Evolutionary conservation across 2,113 vertebrate genomes (phyloP).

Genomic region (Pungitius pungitius): DNA sequence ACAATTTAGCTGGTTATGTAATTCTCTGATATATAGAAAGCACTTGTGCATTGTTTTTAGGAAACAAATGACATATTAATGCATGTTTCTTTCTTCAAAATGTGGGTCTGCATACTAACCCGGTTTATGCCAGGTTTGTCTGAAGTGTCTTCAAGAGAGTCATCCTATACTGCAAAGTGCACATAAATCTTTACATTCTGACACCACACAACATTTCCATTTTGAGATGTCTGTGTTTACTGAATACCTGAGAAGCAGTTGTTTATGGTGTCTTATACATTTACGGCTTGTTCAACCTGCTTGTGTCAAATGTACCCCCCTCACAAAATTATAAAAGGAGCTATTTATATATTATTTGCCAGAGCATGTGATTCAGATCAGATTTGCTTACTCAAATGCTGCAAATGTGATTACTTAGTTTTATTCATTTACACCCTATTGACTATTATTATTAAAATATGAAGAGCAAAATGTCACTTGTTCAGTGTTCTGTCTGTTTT

Average conservation of each 20-base stretch:
- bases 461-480: not conserved
- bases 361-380: not conserved
- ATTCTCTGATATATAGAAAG: not conserved
- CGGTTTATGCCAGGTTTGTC: constrained; percentile 8
- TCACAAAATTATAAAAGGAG: constrained; percentile 6
- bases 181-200: constrained; percentile 58
- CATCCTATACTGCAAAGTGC: constrained; percentile 11
- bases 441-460: not conserved
- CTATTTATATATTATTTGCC: not conserved
- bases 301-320: constrained; percentile 3
- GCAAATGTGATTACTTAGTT: not conserved
- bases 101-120: not conserved
- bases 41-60: not conserved
- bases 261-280: constrained; percentile 22
- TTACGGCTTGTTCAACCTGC: constrained; percentile 9
- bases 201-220: constrained; percentile 25
- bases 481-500: not conserved
- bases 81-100: not conserved
- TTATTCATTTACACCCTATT: not conserved
- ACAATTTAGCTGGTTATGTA: not conserved
- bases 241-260: constrained; percentile 10
- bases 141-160: constrained; percentile 27
- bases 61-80: not conserved
- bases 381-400: not conserved
- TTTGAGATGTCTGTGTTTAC: constrained; percentile 51